Percentiles rank a stretch among this genome's conserved stretches.
phyloP scores from a whole-genome alignment of 1,140 invertebrate genomes.

The Trinorchestia longiramus region DNA sequence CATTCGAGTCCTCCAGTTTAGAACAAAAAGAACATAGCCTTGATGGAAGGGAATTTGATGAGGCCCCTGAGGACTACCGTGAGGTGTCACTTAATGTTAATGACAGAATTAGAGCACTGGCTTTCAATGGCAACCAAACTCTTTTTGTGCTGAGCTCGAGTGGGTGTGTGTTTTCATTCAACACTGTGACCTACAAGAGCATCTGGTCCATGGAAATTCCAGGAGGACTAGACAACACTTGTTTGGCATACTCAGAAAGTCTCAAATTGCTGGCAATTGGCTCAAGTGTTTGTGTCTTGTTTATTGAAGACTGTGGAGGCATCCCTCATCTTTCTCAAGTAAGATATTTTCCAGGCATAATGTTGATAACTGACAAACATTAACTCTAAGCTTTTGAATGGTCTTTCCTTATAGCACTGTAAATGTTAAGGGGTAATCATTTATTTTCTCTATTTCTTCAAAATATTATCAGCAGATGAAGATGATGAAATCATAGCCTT shows the following conservation, averaged over 20 bases:
- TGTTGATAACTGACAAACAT: background rate
- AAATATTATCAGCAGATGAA: background rate
- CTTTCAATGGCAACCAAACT: background rate
- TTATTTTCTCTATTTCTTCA: background rate
- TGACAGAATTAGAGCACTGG: background rate
- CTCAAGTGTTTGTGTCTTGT: background rate
- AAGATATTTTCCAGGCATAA: background rate
- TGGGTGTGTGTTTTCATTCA: conserved; percentile 3
- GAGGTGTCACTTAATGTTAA: background rate
- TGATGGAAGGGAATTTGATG: background rate
- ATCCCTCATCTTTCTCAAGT: background rate
- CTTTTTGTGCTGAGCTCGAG: background rate
- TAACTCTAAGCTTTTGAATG: background rate
- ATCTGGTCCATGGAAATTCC: background rate
- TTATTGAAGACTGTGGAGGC: conserved; percentile 9
- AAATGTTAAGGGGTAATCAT: background rate
- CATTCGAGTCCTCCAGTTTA: too few species aligned
- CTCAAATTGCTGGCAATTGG: conserved; percentile 28
- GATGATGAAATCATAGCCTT: background rate
- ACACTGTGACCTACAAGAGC: background rate
- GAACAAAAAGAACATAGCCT: background rate
- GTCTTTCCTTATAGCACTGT: background rate
- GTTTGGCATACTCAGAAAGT: background rate
- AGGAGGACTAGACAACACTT: conserved; percentile 7
- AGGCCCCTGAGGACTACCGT: background rate